These are phyloP conservation scores for Apaloderma vittatum DNA, from an alignment of 2,113 vertebrate species.

Conservation along the genomic window DNA sequence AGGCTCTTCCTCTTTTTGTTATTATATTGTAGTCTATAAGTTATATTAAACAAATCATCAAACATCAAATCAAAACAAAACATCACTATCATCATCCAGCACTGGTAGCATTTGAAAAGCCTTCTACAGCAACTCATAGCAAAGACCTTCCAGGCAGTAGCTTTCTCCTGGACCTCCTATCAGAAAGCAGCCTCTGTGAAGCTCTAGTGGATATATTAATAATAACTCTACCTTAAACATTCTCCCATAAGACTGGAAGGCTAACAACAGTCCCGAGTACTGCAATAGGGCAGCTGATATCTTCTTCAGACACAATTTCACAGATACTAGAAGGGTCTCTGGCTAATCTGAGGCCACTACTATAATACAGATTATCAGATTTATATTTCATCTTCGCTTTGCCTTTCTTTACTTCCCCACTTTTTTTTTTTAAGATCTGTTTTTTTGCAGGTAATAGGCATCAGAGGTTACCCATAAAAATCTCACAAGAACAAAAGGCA, in stretches of 20 bases:
- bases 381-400: not conserved
- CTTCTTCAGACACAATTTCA: not conserved
- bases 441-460: not conserved
- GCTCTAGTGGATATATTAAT: not conserved
- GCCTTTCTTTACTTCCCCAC: not conserved
- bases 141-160: rapidly evolving
- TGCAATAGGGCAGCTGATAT: not conserved
- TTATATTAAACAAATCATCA: not conserved
- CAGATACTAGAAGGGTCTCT: not conserved
- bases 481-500: not conserved
- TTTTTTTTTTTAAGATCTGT: not conserved
- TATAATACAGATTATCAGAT: not conserved
- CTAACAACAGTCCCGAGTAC: not conserved
- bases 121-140: not conserved
- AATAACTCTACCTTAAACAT: not conserved
- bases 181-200: not conserved
- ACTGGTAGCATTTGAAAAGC: not conserved
- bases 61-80: too few relatives aligned
- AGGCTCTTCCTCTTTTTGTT: not conserved
- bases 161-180: not conserved
- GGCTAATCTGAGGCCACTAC: not conserved
- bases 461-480: not conserved
- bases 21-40: not conserved
- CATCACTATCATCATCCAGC: not conserved
- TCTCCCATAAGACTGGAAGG: not conserved